Base-by-base conservation (phyloP, 1,140 invertebrate species). In the Phthorimaea operculella region DNA sequence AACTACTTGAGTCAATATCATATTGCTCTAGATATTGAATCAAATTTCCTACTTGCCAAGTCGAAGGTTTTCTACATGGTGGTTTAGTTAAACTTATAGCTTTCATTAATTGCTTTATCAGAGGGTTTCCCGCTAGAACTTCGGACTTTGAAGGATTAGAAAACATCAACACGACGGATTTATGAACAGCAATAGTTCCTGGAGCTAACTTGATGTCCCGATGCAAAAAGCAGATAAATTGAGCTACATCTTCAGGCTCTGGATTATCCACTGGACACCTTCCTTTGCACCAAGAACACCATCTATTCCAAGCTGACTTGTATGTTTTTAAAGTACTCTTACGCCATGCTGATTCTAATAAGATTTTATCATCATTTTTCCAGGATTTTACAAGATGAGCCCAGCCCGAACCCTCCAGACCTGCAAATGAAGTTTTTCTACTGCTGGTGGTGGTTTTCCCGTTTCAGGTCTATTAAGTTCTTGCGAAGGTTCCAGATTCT, bases 321-420 rank as follows among this genome's bases (percentile, higher is more conserved):
- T 58, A 58, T 11, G 57, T 51, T 4, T 54, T 54, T 14, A 44
- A 14, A 4, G 58, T 44, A 4, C 53, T 55, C 10, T 18, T 16
- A 5, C 58, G 33, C 58, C 52, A 59, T 10, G 34, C 16, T 1
- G 42, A 48, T 21, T 16, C 9, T 15, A 58, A 17, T 8, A 52
- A 15, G 4, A 2, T 12, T 34, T 11, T 12, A 21, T 52, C n/a
- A 10, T 45, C 47, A 12, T 1, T 3, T n/a, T 12, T 28, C 49
- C 15, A 59, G 10, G 36, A 18, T 21, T 9, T 52, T 21, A 45
- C 7, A 6, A 45, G n/a, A 33, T 52, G n/a, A 4, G 34, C 6
- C 58, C 58, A 59, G 36, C 58, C 58, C 53, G n/a, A 51, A 33
- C 33, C n/a, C 14, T 45, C 58, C 58, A 59, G 14, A 51, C 50